Percentiles rank a stretch among this genome's conserved stretches.
Conservation (phyloP, 2,888 invertebrate genomes). For the Cryptophagus acutangulus region DNA sequence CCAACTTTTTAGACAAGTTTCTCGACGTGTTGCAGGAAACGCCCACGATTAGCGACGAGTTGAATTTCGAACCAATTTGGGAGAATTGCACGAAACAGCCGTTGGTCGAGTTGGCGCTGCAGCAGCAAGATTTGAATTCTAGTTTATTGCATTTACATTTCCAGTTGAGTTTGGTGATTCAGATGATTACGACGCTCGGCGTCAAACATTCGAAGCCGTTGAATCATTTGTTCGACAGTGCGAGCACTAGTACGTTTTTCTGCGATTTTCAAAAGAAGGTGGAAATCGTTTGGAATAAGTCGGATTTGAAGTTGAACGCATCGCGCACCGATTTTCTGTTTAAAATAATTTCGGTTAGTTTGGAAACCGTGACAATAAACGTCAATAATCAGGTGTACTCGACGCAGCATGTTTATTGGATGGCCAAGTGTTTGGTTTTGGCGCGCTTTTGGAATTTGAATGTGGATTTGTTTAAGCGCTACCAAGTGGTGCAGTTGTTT, state of each 20-base stretch:
- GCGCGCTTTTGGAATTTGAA: conserved; percentile 65
- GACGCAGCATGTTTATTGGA: conserved; percentile 60
- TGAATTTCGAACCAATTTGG: conserved; percentile 61
- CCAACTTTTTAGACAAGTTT: conserved; percentile 51
- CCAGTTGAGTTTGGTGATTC: conserved; percentile 70
- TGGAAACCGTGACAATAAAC: conserved; percentile 65
- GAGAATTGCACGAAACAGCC: conserved; percentile 58
- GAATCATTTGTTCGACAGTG: conserved; percentile 72
- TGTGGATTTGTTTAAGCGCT: conserved; percentile 65
- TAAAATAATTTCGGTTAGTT: conserved; percentile 66
- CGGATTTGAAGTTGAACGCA: conserved; percentile 60
- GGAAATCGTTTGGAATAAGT: conserved; percentile 21
- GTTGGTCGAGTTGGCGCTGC: conserved; percentile 71
- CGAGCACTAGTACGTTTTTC: conserved; percentile 57
- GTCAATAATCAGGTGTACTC: conserved; percentile 51
- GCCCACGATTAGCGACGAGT: conserved; percentile 40
- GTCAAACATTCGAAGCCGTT: conserved; percentile 69
- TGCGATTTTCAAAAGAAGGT: conserved; percentile 40
- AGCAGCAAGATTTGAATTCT: conserved; percentile 69
- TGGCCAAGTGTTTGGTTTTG: conserved; percentile 54
- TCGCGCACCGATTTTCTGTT: conserved; percentile 69
- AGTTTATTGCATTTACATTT: conserved; percentile 75
- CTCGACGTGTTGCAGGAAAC: conserved; percentile 43
- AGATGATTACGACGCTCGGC: conserved; percentile 74
- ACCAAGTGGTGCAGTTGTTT: conserved; percentile 65